Conservation (phyloP, 2,888 invertebrate genomes). For the Sinhomidia bicolor region DNA sequence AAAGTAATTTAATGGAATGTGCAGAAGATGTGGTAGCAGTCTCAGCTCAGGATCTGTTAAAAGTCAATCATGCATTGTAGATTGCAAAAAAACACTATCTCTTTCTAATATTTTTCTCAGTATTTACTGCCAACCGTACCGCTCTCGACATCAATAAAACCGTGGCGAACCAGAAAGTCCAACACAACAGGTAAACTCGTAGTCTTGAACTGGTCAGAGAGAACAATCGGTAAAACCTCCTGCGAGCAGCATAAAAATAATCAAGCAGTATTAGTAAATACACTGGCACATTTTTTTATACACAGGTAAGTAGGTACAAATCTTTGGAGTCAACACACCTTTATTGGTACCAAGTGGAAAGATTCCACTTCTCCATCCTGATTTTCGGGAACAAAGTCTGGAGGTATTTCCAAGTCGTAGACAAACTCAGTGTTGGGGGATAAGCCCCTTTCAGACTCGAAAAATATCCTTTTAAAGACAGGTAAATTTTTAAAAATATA, state of each 20-base stretch:
- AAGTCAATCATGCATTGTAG: slow-evolving; percentile 82
- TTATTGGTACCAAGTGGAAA: slow-evolving; percentile 92
- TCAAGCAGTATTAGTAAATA: too few relatives aligned
- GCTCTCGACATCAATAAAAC: slow-evolving; percentile 93
- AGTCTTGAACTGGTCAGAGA: slow-evolving; percentile 94
- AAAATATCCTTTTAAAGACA: slow-evolving; percentile 87
- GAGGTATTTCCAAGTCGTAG: slow-evolving; percentile 94
- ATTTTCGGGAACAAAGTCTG: slow-evolving; percentile 95
- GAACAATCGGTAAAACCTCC: slow-evolving; percentile 87
- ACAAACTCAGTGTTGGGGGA: slow-evolving; percentile 98
- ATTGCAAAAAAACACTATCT: neutral
- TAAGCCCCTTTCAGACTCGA: slow-evolving; percentile 95
- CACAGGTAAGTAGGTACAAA: too few relatives aligned
- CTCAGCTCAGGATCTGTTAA: slow-evolving; percentile 93
- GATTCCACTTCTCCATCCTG: slow-evolving; percentile 97
- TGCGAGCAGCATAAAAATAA: slow-evolving; percentile 70
- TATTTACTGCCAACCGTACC: slow-evolving; percentile 88
- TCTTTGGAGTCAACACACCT: slow-evolving; percentile 84
- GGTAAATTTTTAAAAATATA: neutral
- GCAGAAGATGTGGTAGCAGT: slow-evolving; percentile 91
- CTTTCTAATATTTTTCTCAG: neutral
- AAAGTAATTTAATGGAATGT: slow-evolving; percentile 87
- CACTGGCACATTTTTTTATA: too few relatives aligned
- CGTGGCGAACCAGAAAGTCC: slow-evolving; percentile 96
- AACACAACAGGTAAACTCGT: slow-evolving; percentile 95